Evolutionary conservation across 1,140 invertebrate genomes (phyloP), one percentile per base, ranked within the genome.

Genomic region (Lithobius niger): DNA sequence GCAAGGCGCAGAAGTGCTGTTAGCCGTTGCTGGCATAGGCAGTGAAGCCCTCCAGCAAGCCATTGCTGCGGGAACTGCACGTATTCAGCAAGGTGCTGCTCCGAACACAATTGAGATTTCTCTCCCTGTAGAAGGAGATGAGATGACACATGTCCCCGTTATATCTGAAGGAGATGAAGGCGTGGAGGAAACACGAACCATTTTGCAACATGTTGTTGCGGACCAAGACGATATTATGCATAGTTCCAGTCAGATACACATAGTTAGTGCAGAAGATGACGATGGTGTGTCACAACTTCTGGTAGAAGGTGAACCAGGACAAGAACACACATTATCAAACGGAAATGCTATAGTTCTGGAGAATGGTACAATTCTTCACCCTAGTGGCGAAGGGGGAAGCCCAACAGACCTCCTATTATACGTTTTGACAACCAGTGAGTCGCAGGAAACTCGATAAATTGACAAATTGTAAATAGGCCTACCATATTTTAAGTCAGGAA

Each of bases 61-160:
- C 3, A 27, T 55, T 21, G 54, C 44, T 2, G 3, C 44, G 22
- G 54, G 54, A 3, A 48, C 54, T 16, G 54, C 54, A 10, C 4
- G 31, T 18, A 31, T 55, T 15, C 43, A 50, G 18, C 54, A 50
- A 48, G 44, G 54, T 3, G 4, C 44, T 3, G 25, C 27, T 21
- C 54, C 54, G 2, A 50, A 55, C 25, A 55, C 54, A 3, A 49
- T 55, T 36, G 44, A 55, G 27, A 55, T 55, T 4, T 48, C 54
- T 16, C 22, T 51, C 3, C 25, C 25, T 6, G 49, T 51, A 6
- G 49, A 25, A 10, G 10, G 19, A 26, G 49, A 31, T n/a, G 49
- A 45, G 4, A 10, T 45, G 6, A 4, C 16, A 4, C 6, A 45
- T 13, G 43, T 45, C 16, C 43, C 43, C 4, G 18, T 6, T 4